Evolutionary conservation across 1,140 invertebrate species (phyloP).

Genomic region (Leptinotarsa undecemlineata): DNA sequence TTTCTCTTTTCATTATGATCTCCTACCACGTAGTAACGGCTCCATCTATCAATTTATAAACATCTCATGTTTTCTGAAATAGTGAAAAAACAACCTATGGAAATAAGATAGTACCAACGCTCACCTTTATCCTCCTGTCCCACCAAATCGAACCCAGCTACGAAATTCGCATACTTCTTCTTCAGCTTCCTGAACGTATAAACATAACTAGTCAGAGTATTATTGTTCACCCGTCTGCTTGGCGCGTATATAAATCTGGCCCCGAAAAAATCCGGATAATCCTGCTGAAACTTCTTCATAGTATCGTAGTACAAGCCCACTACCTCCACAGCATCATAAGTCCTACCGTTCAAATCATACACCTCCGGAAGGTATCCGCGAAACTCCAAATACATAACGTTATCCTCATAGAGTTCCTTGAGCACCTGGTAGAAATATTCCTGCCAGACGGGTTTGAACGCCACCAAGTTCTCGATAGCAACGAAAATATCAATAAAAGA

Average conservation of each 20-base stretch:
- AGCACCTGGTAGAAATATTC: slow-evolving; percentile 74
- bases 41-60: too few species aligned
- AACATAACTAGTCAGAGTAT: slow-evolving; percentile 54
- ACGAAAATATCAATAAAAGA: slow-evolving; percentile 68
- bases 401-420: slow-evolving; percentile 73
- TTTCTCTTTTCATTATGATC: too few species aligned
- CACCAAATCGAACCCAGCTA: slow-evolving; percentile 76
- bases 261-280: slow-evolving; percentile 67
- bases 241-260: slow-evolving; percentile 68
- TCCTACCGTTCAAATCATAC: slow-evolving; percentile 60
- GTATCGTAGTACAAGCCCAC: slow-evolving; percentile 58
- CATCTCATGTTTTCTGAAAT: too few species aligned
- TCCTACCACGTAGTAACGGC: too few species aligned
- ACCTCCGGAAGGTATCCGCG: slow-evolving; percentile 58
- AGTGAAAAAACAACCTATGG: too few species aligned
- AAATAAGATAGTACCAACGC: not conserved
- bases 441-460: slow-evolving; percentile 72
- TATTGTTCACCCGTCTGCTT: slow-evolving; percentile 47
- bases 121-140: slow-evolving; percentile 73
- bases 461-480: slow-evolving; percentile 63
- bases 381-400: slow-evolving; percentile 79
- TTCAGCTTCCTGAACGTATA: slow-evolving; percentile 52
- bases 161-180: slow-evolving; percentile 60
- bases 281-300: slow-evolving; percentile 56
- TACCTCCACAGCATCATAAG: slow-evolving; percentile 53